Base-by-base conservation (phyloP, 2,113 vertebrate genomes). In the Grus americana region DNA sequence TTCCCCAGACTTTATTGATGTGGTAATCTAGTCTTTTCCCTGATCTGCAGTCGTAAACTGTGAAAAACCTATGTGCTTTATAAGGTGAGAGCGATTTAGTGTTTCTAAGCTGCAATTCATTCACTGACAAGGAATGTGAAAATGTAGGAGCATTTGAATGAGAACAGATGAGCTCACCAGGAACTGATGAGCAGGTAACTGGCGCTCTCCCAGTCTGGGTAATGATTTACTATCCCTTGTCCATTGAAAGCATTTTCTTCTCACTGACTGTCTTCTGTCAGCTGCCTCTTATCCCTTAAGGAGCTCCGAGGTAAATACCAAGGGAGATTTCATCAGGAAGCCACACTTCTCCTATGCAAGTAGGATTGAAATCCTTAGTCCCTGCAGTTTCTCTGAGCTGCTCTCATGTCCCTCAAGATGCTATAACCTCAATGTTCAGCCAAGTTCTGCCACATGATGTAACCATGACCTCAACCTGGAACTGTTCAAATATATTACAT, bases 131-230 rank as follows among this genome's bases (percentile, higher is more conserved):
- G 44, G 32, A 94, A 91, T 70, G 16, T 66, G n/a, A 86, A 63
- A 29, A 82, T 1, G 1, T 5, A 40, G 27, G 15, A 81, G 15
- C 24, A 46, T 62, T 44, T 81, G 49, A 93, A 91, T 58, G 47
- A 74, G 71, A 95, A 92, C 44, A 82, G 50, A 95, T 72, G 50
- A 95, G 71, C 59, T 94, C 85, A 94, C 59, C 36, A 67, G 81
- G 70, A 93, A 62, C 10, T 38, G 34, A 36, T n/a, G 71, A 91
- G 46, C 49, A 93, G 86, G 76, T 81, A 82, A 57, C 38, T 40
- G 50, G 20, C 15, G 1, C 32, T 81, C 61, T 85, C 52, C 15
- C 58, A 79, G 26, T 12, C 23, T 74, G 29, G 23, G n/a, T 70
- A 80, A 90, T 61, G 32, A 74, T 65, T 92, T 86, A 75, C 36